phyloP scores from a whole-genome alignment of 2,113 vertebrate genomes.

The Orthonyx spaldingii region DNA sequence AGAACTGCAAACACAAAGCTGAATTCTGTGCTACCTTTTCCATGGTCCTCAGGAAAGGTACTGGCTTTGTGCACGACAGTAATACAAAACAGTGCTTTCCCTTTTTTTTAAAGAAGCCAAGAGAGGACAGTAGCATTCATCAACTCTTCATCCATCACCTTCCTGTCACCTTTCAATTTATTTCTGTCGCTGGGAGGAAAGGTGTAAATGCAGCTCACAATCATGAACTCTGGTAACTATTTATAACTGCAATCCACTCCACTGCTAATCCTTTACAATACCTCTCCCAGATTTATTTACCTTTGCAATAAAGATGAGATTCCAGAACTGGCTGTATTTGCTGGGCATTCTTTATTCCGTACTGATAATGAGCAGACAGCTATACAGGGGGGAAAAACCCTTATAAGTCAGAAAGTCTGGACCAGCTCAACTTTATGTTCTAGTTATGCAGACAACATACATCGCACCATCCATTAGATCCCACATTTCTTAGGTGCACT shows the following conservation, averaged over 20 bases:
- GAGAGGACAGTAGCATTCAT: not conserved
- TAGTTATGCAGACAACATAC: not conserved
- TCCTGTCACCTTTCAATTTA: not conserved
- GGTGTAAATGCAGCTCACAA: not conserved
- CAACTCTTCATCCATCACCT: not conserved
- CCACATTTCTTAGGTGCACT: not conserved
- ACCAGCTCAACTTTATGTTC: not conserved
- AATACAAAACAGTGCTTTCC: not conserved
- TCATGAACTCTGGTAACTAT: not conserved
- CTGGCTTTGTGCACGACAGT: not conserved
- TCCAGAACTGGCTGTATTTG: not conserved
- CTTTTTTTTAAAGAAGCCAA: not conserved
- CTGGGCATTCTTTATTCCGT: not conserved
- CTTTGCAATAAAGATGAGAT: not conserved
- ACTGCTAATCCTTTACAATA: not conserved
- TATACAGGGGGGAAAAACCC: fast-evolving
- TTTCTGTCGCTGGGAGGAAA: not conserved
- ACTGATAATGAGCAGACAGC: not conserved
- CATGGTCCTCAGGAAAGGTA: not conserved
- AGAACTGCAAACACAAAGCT: not conserved
- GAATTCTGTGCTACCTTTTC: not conserved
- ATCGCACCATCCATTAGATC: not conserved
- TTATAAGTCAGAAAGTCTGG: not conserved
- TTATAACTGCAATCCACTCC: not conserved
- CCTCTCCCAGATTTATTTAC: not conserved